A percentile compares a stretch with the other conserved stretches of the same genome.
phyloP scores from a whole-genome alignment of 2,797 vertebrate genomes.

The Gila robusta region DNA sequence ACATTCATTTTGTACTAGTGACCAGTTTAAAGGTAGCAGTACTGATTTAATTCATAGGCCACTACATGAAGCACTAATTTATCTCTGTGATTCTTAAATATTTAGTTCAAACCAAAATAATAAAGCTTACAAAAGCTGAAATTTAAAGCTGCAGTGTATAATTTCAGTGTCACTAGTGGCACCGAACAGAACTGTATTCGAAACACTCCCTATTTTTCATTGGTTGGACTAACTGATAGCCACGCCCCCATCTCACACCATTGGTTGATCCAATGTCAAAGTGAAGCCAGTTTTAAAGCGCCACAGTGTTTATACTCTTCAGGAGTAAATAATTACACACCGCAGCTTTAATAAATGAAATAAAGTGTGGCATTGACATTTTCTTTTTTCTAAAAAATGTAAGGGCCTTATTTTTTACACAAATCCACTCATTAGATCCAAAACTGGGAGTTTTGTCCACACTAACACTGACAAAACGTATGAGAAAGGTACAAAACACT shows the following conservation, averaged over 20 bases:
- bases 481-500: conserved; percentile 45
- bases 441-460: conserved; percentile 11
- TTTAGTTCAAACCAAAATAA: conserved; percentile 66
- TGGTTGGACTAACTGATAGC: conserved; percentile 7
- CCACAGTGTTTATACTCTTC: background rate
- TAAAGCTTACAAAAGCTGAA: conserved; percentile 72
- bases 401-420: background rate
- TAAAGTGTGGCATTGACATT: background rate
- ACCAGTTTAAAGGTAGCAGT: conserved; percentile 73
- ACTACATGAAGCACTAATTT: conserved; percentile 69
- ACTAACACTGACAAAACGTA: conserved; percentile 49
- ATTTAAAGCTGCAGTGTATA: conserved; percentile 24
- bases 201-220: conserved; percentile 54
- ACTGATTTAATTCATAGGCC: conserved; percentile 65
- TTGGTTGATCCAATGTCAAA: background rate
- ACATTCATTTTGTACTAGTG: conserved; percentile 81
- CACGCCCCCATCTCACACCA: background rate
- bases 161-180: background rate
- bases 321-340: background rate
- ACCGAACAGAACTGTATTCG: background rate
- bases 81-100: conserved; percentile 63
- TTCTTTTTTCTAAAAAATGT: background rate
- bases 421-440: background rate
- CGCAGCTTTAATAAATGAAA: conserved; percentile 28
- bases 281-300: background rate